These are phyloP conservation scores for Sebastolobus alascanus DNA, from an alignment of 2,797 vertebrate genomes.

Conservation along the genomic window DNA sequence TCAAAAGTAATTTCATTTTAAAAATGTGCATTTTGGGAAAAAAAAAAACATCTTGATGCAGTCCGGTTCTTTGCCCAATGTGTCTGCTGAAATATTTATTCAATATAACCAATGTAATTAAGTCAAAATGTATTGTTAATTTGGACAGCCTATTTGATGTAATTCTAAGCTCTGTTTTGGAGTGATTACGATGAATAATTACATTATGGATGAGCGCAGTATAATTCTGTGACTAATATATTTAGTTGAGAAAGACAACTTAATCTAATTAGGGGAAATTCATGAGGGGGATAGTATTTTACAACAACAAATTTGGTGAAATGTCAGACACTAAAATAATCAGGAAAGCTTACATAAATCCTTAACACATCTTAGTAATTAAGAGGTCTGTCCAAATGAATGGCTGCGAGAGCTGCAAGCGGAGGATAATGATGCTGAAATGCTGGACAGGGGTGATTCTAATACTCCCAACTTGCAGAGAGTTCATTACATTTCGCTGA, in stretches of 20 bases:
- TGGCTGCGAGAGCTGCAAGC: conserved; percentile 43
- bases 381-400: conserved; percentile 57
- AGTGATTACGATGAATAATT: conserved; percentile 61
- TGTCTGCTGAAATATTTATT: conserved; percentile 41
- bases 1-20: conserved; percentile 54
- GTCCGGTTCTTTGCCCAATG: conserved; percentile 18
- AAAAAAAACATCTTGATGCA: conserved; percentile 9
- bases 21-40: conserved; percentile 28
- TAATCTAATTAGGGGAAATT: conserved; percentile 52
- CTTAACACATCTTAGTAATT: conserved; percentile 53
- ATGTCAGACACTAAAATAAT: conserved; percentile 46
- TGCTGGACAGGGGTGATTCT: conserved; percentile 46
- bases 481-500: conserved; percentile 66
- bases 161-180: conserved; percentile 46
- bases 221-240: conserved; percentile 40
- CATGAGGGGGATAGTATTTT: conserved; percentile 36
- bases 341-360: conserved; percentile 46
- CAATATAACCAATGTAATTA: conserved; percentile 49
- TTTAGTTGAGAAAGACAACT: conserved; percentile 43
- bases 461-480: conserved; percentile 39
- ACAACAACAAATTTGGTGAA: conserved; percentile 44
- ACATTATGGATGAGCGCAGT: conserved; percentile 34
- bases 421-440: conserved; percentile 52
- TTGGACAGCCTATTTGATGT: conserved; percentile 29
- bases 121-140: conserved; percentile 37